phyloP scores from a whole-genome alignment of 1,140 invertebrate genomes.

The Pararge aegeria region DNA sequence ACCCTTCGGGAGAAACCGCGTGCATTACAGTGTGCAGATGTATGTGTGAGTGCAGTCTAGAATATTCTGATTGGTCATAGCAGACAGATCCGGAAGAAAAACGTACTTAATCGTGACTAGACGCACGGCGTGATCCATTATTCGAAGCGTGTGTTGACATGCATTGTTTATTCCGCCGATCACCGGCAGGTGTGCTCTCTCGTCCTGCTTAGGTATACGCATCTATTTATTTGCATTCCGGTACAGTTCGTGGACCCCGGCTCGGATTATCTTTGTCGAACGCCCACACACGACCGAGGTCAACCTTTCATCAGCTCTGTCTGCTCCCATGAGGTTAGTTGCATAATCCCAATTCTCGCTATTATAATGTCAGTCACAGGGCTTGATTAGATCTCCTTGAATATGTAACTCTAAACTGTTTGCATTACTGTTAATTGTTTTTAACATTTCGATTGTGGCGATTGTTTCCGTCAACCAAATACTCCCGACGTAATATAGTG shows the following conservation, averaged over 20 bases:
- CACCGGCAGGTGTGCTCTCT: conserved; percentile 63
- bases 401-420: conserved; percentile 19
- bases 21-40: conserved; percentile 9
- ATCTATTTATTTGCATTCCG: conserved; percentile 74
- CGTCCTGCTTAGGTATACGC: conserved; percentile 58
- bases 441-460: too few species aligned
- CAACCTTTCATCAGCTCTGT: conserved; percentile 59
- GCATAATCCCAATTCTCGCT: conserved; percentile 48
- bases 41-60: conserved; percentile 14
- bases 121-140: conserved; percentile 35
- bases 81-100: conserved; percentile 41
- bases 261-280: conserved; percentile 56
- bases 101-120: conserved; percentile 36
- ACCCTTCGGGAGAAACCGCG: background rate
- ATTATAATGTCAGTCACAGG: conserved; percentile 48
- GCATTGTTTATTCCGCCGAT: conserved; percentile 69
- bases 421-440: background rate
- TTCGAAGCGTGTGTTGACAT: conserved; percentile 48
- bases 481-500: too few species aligned
- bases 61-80: conserved; percentile 32
- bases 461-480: too few species aligned
- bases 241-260: conserved; percentile 63
- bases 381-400: conserved; percentile 36
- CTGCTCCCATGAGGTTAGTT: conserved; percentile 41
- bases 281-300: conserved; percentile 53